Evolutionary conservation across 2,888 invertebrate genomes (phyloP), one percentile per base, ranked within the genome.

Genomic region (Venustoraphidia nigricollis): DNA sequence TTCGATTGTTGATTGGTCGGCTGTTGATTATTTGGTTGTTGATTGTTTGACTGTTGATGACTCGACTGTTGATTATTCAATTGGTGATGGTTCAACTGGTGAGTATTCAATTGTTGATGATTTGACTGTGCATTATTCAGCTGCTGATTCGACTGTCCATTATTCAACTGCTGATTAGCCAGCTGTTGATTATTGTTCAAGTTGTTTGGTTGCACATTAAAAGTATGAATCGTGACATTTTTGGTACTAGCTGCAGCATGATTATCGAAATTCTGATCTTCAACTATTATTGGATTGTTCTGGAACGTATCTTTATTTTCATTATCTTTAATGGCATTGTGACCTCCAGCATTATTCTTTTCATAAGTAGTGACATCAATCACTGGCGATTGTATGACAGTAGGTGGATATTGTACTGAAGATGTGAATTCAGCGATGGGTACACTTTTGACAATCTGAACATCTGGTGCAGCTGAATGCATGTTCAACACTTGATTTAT

Each of bases 341-440:
- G 41, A 46, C 42, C 34, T 40, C 49, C 47, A 47, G 56, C 52
- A 47, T 58, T 51, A 40, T 54, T 58, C 8, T 52, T 46, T 35
- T 53, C 41, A 39, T 37, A 48, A 11, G 66, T 59, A 46, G 72
- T 70, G 40, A 81, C 65, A 57, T 82, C 82, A 47, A 80, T 70
- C n/a, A 80, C 58, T 13, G 82, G 79, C 11, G 87, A 77, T 56
- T 83, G 78, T 49, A 83, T 74, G 47, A 79, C 72, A 54, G 81
- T 79, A 40, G 81, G 73, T 9, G 85, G 82, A 62, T 83, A 81
- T 55, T 83, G 81, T 40, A 84, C 70, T 2, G 82, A 79, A 40
- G 83, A 79, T 1, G 82, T 69, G 57, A 74, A 83, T 58, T 83
- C 80, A 3, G 76, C 77, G 8, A 85, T 56, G 40, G 80, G 78